Conservation (phyloP, 2,888 invertebrate species). For the Oligia latruncula region DNA sequence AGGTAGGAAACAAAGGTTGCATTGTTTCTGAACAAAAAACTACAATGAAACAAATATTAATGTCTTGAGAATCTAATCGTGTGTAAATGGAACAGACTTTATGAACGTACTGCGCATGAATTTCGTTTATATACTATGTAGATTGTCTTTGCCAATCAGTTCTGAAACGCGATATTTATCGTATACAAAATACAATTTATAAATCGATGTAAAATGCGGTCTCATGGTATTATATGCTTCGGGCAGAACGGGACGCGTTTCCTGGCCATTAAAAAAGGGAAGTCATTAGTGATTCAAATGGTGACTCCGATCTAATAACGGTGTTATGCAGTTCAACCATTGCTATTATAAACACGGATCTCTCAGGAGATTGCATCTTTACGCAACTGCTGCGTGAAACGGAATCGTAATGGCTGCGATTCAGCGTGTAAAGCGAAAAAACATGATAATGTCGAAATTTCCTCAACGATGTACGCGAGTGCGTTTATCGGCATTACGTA, state of each 20-base stretch:
- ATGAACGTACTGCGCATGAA: neutral
- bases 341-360: constrained; percentile 80
- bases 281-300: constrained; percentile 84
- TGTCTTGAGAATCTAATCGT: constrained; percentile 40
- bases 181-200: constrained; percentile 38
- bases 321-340: constrained; percentile 78
- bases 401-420: constrained; percentile 66
- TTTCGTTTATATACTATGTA: constrained; percentile 5
- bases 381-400: constrained; percentile 76
- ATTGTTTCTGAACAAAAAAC: constrained; percentile 45
- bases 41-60: constrained; percentile 35
- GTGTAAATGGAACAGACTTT: constrained; percentile 40
- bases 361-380: constrained; percentile 81
- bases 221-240: constrained; percentile 59
- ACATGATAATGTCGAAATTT: constrained; percentile 60
- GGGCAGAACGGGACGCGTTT: constrained; percentile 79
- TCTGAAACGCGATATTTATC: constrained; percentile 15
- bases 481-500: constrained; percentile 55
- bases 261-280: constrained; percentile 82
- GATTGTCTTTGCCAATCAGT: constrained; percentile 20
- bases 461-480: constrained; percentile 49
- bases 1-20: constrained; percentile 43
- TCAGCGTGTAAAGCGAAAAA: constrained; percentile 62
- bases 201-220: constrained; percentile 51
- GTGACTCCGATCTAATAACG: constrained; percentile 82